phyloP scores from a whole-genome alignment of 2,113 vertebrate species.

The Petromus typicus region DNA sequence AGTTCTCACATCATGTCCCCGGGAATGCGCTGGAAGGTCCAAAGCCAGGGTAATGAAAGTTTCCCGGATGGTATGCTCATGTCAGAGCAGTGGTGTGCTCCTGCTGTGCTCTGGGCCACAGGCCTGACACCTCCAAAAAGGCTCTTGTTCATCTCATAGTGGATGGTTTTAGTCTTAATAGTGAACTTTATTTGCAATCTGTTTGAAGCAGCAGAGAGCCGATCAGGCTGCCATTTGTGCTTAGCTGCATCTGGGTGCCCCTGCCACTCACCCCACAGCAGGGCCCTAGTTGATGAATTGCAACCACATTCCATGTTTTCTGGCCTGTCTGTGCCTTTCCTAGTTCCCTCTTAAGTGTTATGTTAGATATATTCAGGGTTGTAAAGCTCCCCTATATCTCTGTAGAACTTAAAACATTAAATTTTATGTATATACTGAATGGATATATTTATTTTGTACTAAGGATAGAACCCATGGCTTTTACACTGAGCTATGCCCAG shows the following conservation, averaged over 20 bases:
- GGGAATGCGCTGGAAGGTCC: conserved; percentile 87
- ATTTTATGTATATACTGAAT: background rate
- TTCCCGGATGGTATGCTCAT: background rate
- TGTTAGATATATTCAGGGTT: background rate
- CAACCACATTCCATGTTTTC: background rate
- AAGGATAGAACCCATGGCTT: background rate
- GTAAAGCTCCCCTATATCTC: background rate
- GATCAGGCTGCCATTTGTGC: background rate
- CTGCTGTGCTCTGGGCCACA: background rate
- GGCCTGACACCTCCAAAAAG: no score
- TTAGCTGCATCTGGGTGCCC: background rate
- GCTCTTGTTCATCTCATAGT: background rate
- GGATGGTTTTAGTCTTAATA: background rate
- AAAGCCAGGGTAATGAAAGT: background rate
- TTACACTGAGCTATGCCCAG: background rate
- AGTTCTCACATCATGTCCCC: conserved; percentile 90
- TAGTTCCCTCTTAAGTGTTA: background rate
- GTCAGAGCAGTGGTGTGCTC: conserved; percentile 53
- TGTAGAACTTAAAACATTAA: background rate
- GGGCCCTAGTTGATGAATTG: background rate
- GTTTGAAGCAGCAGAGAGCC: background rate
- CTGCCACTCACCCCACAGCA: background rate
- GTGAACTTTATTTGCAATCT: background rate
- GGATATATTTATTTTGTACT: background rate
- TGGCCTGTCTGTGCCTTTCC: background rate